These are phyloP conservation scores for Istiophorus platypterus DNA, from an alignment of 2,113 vertebrate genomes.

Conservation along the genomic window DNA sequence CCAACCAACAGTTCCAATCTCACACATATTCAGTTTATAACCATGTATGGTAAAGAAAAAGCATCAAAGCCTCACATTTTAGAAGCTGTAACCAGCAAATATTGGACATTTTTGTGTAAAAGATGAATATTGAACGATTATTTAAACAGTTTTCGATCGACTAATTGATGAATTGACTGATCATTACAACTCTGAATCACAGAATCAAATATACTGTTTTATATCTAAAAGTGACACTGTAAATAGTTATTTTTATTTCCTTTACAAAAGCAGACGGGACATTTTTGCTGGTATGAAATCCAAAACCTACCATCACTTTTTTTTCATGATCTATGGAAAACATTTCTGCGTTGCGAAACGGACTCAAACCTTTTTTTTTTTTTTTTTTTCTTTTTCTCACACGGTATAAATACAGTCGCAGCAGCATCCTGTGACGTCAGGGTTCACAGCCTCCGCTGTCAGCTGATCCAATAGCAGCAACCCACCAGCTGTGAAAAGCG, in stretches of 20 bases:
- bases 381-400: too few species aligned
- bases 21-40: too few species aligned
- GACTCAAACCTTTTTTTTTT: not conserved
- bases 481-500: slow-evolving; percentile 70
- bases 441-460: not conserved
- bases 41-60: too few species aligned
- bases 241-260: not conserved
- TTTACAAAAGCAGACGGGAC: not conserved
- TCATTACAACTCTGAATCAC: not conserved
- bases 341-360: not conserved
- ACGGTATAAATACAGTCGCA: slow-evolving; percentile 34
- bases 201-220: not conserved
- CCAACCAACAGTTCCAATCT: too few species aligned
- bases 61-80: too few species aligned
- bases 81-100: too few species aligned
- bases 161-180: too few species aligned
- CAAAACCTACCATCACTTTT: not conserved
- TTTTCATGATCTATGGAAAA: slow-evolving; percentile 14
- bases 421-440: slow-evolving; percentile 36
- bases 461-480: slow-evolving; percentile 47
- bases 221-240: not conserved
- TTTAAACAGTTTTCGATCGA: too few species aligned
- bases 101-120: too few species aligned
- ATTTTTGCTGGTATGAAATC: slow-evolving; percentile 5
- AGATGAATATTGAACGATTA: too few species aligned